Evolutionary conservation across 1,140 invertebrate genomes (phyloP), one percentile per base, ranked within the genome.

Genomic region (Drosophila saltans): DNA sequence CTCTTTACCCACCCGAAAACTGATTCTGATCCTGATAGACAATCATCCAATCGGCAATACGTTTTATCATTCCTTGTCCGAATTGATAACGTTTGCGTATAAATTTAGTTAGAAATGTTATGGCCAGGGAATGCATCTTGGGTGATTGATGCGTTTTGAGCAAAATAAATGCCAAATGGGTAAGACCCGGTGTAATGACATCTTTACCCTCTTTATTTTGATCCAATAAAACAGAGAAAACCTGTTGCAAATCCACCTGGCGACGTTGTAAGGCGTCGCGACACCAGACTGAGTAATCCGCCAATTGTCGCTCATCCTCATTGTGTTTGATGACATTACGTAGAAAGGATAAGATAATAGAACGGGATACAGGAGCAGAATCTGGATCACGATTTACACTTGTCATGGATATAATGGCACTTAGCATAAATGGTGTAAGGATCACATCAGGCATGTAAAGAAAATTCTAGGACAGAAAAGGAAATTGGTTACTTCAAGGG

Each of bases 121-220:
- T 92, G 0, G 90, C 88, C 43, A 92, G 28, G 3, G 60, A 61
- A 63, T 92, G 84, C 21, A 92, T 56, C 41, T 79, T 77, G 4
- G 76, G 74, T 2, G 77, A 69, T 8, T 91, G 70, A 28, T 82
- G 78, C 0, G 88, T 65, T 43, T 91, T 92, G 0, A 92, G 73
- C 56, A 92, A 56, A 2, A 76, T 71, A 70, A 92, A 92, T 0
- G 83, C 80, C 5, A 92, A 60, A 21, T 90, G 82, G 1, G 91
- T 75, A 1, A 92, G 62, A 0, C 91, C 91, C 0, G 91, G 91
- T 0, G 91, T 92, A 6, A 92, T 86, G 9, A 86, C 76, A 75
- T 92, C 91, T 39, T 91, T 92, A 30, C 91, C 91, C 41, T 92
- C 88, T 60, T 92, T 91, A 61, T 92, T 92, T 36, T 91, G 91